These are phyloP conservation scores for Anser brachyrhynchus DNA, from an alignment of 2,113 vertebrate genomes.

Conservation along the genomic window DNA sequence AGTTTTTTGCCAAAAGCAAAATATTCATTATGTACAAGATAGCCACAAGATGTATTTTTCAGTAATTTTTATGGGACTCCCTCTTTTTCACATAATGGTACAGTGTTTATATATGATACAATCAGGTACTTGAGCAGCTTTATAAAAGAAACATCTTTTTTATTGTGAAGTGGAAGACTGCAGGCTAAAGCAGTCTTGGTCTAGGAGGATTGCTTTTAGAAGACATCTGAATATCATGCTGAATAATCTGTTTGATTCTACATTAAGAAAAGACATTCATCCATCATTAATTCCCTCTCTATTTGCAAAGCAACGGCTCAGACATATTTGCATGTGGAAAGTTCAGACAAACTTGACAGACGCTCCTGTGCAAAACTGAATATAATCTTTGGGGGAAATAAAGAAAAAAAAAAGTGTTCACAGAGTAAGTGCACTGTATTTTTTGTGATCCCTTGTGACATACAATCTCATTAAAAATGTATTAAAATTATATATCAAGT, in stretches of 20 bases:
- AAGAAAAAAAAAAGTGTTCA: not conserved
- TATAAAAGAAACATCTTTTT: not conserved
- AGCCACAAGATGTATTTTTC: not conserved
- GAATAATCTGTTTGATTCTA: not conserved
- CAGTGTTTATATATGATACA: not conserved
- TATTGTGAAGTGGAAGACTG: not conserved
- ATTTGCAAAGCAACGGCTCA: not conserved
- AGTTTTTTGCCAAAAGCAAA: not conserved
- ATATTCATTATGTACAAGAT: not conserved
- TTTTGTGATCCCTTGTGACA: not conserved
- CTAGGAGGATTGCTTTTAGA: not conserved
- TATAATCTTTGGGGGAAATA: not conserved
- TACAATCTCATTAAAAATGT: not conserved
- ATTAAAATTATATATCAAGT: not conserved
- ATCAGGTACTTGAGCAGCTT: not conserved
- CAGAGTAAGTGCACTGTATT: fast-evolving
- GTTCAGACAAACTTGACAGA: not conserved
- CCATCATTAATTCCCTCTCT: not conserved
- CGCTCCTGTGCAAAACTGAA: not conserved
- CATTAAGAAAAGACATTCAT: not conserved
- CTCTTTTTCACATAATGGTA: not conserved
- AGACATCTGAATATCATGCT: not conserved
- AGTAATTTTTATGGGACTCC: not conserved
- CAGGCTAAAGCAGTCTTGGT: not conserved
- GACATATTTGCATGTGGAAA: not conserved